Evolutionary conservation across 2,797 vertebrate species (phyloP).

Genomic region (Neosalanx taihuensis): DNA sequence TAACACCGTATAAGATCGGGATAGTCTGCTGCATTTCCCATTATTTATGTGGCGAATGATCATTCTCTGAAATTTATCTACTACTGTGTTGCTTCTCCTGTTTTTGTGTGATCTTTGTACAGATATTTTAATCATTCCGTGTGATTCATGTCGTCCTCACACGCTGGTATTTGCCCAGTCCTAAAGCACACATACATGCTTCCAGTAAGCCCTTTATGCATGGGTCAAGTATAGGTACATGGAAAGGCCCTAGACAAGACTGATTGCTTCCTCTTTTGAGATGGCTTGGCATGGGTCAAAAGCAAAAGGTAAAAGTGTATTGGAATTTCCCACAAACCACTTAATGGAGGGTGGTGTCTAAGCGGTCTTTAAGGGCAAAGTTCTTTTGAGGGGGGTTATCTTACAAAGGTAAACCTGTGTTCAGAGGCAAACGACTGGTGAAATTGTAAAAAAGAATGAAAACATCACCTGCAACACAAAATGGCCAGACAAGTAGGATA

Average conservation of each 20-base stretch:
- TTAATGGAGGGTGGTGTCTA: slow-evolving; percentile 18
- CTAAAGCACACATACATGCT: slow-evolving; percentile 34
- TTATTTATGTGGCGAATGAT: slow-evolving; percentile 49
- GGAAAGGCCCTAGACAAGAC: slow-evolving; percentile 39
- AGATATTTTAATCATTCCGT: slow-evolving; percentile 38
- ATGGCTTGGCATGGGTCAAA: slow-evolving; percentile 38
- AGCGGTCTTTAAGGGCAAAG: slow-evolving; percentile 3
- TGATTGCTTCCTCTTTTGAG: slow-evolving; percentile 56
- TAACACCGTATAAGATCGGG: slow-evolving; percentile 35
- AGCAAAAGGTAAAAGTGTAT: slow-evolving; percentile 23
- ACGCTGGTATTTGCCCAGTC: slow-evolving; percentile 2
- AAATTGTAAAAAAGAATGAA: background rate
- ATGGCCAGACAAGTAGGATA: background rate
- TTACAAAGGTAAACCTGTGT: background rate
- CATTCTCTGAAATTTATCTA: slow-evolving; percentile 53
- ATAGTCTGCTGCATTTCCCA: slow-evolving; percentile 35
- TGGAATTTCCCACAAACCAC: slow-evolving; percentile 45
- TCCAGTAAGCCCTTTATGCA: slow-evolving; percentile 15
- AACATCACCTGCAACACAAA: background rate
- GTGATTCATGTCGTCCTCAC: slow-evolving; percentile 52
- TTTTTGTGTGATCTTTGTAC: slow-evolving; percentile 52
- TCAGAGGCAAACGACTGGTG: background rate
- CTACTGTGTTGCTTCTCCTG: slow-evolving; percentile 57
- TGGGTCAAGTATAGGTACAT: slow-evolving; percentile 21
- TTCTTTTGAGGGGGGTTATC: background rate